Conservation (phyloP, 2,888 invertebrate species). For the Plebejus anna region DNA sequence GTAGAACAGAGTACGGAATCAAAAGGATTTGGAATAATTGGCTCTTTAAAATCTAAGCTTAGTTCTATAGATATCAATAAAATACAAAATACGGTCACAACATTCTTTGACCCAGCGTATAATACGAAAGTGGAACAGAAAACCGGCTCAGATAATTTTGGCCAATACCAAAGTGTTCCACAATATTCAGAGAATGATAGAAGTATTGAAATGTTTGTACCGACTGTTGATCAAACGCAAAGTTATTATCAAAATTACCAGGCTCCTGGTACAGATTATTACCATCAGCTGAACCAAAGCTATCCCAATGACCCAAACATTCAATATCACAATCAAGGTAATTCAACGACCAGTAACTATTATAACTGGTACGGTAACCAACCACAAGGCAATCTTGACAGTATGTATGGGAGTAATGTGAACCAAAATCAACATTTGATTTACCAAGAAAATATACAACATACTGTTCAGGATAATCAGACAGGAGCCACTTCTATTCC, state of each 20-base stretch:
- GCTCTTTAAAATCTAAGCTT: constrained; percentile 71
- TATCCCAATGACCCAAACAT: constrained; percentile 14
- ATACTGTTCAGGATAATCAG: background rate
- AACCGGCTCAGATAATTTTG: constrained; percentile 37
- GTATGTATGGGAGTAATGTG: background rate
- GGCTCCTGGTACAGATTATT: constrained; percentile 21
- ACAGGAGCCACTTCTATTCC: background rate
- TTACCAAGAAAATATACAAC: background rate
- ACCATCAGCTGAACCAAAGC: constrained; percentile 31
- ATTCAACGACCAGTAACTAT: constrained; percentile 27
- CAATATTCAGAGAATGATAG: constrained; percentile 18
- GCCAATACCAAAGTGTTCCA: constrained; percentile 35
- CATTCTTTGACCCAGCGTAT: constrained; percentile 70
- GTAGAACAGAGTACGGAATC: constrained; percentile 53
- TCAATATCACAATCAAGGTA: constrained; percentile 28
- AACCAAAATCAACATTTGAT: constrained; percentile 2
- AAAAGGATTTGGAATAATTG: constrained; percentile 65
- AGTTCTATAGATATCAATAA: constrained; percentile 70
- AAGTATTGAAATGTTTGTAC: constrained; percentile 38
- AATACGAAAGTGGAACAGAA: constrained; percentile 49
- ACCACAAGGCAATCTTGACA: background rate
- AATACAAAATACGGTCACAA: constrained; percentile 69
- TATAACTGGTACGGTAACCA: constrained; percentile 29
- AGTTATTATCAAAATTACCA: constrained; percentile 26
- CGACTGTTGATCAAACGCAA: constrained; percentile 29